Percentiles rank a stretch among this genome's conserved stretches.
phyloP scores from a whole-genome alignment of 2,113 vertebrate genomes.

The Myiopsitta monachus region DNA sequence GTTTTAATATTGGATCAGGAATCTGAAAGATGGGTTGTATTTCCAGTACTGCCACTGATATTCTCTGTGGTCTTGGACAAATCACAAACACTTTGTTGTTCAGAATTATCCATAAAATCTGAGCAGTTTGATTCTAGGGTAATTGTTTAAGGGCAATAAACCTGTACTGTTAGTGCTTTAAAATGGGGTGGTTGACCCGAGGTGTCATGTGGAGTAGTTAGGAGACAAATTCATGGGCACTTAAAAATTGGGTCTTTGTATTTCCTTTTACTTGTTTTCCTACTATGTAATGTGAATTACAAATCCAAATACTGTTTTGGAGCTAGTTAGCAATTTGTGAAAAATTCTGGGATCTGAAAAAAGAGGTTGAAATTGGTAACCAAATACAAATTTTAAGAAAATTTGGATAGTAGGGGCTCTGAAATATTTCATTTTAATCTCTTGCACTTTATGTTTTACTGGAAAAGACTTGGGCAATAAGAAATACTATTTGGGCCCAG shows the following conservation, averaged over 20 bases:
- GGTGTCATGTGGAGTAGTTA: neutral
- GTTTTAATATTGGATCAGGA: neutral
- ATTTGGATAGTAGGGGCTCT: neutral
- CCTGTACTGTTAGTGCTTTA: neutral
- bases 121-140: neutral
- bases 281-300: neutral
- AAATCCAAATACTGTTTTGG: neutral
- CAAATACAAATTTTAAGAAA: neutral
- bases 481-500: neutral
- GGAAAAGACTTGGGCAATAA: neutral
- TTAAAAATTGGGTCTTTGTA: neutral
- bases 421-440: neutral
- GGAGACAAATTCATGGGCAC: neutral
- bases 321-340: neutral
- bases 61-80: neutral
- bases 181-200: neutral
- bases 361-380: neutral
- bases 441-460: neutral
- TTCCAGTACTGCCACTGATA: neutral
- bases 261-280: neutral
- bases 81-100: neutral
- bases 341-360: neutral
- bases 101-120: neutral
- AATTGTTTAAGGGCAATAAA: neutral
- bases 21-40: neutral